These are phyloP conservation scores for Cerastis leucographa DNA, from an alignment of 2,888 invertebrate genomes.

Conservation along the genomic window DNA sequence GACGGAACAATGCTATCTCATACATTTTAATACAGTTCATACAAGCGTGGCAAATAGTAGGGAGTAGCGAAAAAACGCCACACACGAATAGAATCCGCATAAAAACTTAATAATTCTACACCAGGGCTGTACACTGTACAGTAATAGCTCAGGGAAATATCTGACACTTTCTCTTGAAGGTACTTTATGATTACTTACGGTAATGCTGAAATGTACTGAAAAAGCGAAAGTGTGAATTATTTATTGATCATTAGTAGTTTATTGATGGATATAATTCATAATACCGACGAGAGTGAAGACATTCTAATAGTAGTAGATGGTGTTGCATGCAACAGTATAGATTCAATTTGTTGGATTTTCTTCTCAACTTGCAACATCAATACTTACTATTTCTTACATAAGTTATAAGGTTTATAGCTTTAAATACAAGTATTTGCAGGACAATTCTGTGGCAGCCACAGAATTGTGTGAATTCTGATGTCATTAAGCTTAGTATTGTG, in stretches of 20 bases:
- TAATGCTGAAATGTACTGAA: constrained; percentile 30
- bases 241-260: constrained; percentile 34
- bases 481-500: constrained; percentile 13
- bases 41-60: constrained; percentile 73
- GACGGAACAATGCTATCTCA: constrained; percentile 79
- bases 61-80: constrained; percentile 69
- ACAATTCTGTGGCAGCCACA: constrained; percentile 13
- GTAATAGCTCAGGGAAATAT: constrained; percentile 32
- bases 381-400: constrained; percentile 26
- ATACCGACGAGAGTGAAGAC: constrained; percentile 32
- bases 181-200: constrained; percentile 13
- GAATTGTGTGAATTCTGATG: neutral
- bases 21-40: constrained; percentile 81
- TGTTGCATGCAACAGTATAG: constrained; percentile 30
- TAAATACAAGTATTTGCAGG: constrained; percentile 5
- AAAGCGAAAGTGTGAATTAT: constrained; percentile 36
- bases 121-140: constrained; percentile 33
- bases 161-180: constrained; percentile 38
- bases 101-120: constrained; percentile 43
- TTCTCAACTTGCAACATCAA: constrained; percentile 39
- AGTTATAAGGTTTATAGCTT: constrained; percentile 13
- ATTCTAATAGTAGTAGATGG: constrained; percentile 25
- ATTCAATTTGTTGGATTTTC: constrained; percentile 46
- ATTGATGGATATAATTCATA: constrained; percentile 29
- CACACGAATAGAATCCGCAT: constrained; percentile 43